Evolutionary conservation across 2,113 vertebrate genomes (phyloP).

Genomic region (Mastomys coucha): DNA sequence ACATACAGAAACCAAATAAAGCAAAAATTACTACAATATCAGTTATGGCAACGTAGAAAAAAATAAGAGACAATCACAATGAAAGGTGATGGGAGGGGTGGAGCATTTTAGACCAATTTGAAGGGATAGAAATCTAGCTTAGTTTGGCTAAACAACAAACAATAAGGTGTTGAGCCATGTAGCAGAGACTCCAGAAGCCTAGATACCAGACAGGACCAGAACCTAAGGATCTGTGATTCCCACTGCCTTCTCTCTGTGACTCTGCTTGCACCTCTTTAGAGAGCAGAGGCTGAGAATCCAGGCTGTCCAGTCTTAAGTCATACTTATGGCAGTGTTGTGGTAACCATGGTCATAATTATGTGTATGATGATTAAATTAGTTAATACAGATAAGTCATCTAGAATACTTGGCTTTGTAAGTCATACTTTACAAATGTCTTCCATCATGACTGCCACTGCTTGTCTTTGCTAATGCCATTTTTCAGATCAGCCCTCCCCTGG

Average conservation of each 20-base stretch:
- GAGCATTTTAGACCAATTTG: background rate
- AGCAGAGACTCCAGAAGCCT: background rate
- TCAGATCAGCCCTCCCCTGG: background rate
- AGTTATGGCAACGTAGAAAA: constrained; percentile 31
- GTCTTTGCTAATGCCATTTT: constrained; percentile 12
- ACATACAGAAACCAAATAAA: background rate
- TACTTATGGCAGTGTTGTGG: background rate
- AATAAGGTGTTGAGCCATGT: background rate
- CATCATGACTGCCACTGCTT: background rate
- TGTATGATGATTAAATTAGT: background rate
- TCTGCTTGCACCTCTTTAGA: background rate
- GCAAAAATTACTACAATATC: constrained; percentile 4
- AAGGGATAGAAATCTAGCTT: background rate
- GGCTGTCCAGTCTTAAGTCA: background rate
- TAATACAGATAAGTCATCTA: background rate
- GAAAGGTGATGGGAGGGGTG: background rate
- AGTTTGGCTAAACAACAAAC: background rate
- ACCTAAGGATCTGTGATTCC: background rate
- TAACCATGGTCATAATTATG: background rate
- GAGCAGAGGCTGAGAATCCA: background rate
- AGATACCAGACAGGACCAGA: background rate
- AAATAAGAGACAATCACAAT: background rate
- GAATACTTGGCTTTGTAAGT: background rate
- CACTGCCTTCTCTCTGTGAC: no score
- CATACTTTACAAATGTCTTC: background rate